Conservation (phyloP, 1,140 invertebrate species). For the Aphelenchoides besseyi region DNA sequence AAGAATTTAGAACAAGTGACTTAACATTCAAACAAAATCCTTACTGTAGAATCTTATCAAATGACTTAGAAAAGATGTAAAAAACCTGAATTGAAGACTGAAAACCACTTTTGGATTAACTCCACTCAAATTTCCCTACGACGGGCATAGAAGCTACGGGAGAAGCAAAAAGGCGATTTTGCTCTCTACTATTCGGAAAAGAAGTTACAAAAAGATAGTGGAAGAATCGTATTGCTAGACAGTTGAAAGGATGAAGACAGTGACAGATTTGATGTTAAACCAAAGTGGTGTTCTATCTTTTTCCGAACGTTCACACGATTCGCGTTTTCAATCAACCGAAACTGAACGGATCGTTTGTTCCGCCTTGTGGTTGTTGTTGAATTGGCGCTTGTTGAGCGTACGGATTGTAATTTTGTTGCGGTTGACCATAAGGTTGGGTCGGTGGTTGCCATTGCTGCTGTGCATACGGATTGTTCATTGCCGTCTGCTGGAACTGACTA, state of each 20-base stretch:
- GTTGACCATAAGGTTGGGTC: background rate
- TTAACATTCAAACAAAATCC: no score
- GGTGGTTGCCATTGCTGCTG: slow-evolving; percentile 5
- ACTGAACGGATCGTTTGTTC: slow-evolving; percentile 8
- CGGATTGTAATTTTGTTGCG: background rate
- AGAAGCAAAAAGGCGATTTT: background rate
- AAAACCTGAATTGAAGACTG: slow-evolving; percentile 2
- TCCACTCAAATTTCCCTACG: background rate
- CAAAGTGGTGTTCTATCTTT: slow-evolving; percentile 3
- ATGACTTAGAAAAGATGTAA: background rate
- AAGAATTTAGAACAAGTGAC: no score
- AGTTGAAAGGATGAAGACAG: background rate
- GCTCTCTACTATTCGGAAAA: no score
- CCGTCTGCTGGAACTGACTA: background rate
- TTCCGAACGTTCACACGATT: background rate
- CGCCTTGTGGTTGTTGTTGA: slow-evolving; percentile 1
- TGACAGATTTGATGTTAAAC: background rate
- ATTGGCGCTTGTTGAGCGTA: background rate
- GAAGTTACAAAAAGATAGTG: background rate
- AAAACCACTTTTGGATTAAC: slow-evolving; percentile 4
- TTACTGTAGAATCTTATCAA: no score
- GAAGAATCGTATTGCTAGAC: background rate
- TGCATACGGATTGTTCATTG: background rate
- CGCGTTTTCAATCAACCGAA: background rate
- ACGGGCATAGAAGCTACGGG: background rate